Conservation (phyloP, 2,888 invertebrate species). For the Drosophila kuntzei region DNA sequence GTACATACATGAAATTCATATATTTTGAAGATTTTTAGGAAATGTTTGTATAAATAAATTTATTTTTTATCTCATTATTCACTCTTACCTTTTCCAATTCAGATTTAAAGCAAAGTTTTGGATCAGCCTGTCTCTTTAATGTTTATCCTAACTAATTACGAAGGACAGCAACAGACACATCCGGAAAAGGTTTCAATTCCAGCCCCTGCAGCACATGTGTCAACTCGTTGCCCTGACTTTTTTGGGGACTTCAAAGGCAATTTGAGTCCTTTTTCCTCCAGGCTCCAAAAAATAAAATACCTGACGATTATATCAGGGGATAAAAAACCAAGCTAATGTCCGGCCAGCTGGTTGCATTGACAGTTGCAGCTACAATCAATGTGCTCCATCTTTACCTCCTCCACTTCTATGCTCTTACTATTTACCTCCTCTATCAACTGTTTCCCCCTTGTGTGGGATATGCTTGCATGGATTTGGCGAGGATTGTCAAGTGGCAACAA, state of each 20-base stretch:
- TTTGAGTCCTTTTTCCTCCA: constrained; percentile 3
- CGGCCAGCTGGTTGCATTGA: constrained; percentile 45
- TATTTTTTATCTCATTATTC: too few relatives aligned
- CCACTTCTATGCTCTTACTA: not conserved
- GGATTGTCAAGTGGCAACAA: constrained; percentile 25
- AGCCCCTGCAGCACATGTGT: constrained; percentile 17
- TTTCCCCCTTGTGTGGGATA: not conserved
- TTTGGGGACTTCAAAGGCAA: constrained; percentile 55
- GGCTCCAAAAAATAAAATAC: constrained; percentile 18
- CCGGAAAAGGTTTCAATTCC: not conserved
- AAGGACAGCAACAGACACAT: not conserved
- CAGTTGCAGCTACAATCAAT: constrained; percentile 37
- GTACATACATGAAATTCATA: too few relatives aligned
- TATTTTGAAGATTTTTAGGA: too few relatives aligned
- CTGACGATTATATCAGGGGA: constrained; percentile 15
- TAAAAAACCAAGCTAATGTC: constrained; percentile 7
- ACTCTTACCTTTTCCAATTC: not conserved
- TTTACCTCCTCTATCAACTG: not conserved
- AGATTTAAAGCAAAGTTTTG: not conserved
- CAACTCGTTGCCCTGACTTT: constrained; percentile 28
- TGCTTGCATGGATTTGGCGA: not conserved
- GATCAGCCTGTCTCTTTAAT: constrained; percentile 4
- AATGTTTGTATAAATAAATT: too few relatives aligned
- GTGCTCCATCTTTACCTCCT: constrained; percentile 10
- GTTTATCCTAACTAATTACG: constrained; percentile 18